Evolutionary conservation across 2,797 vertebrate genomes (phyloP).

Genomic region (Orestias chungarensis): DNA sequence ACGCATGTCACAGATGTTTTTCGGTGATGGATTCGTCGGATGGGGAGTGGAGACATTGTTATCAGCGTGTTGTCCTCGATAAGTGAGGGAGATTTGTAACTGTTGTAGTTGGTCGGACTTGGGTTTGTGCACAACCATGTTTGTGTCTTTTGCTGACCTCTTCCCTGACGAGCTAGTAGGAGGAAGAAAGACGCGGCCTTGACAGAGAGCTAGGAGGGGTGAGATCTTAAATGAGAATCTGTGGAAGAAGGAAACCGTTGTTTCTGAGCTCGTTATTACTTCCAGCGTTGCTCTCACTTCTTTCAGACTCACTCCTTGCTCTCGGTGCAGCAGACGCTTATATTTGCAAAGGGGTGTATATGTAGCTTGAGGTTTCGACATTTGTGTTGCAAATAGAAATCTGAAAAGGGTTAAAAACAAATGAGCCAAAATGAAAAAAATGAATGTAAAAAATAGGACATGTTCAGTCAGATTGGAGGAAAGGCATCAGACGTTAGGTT

Average conservation of each 20-base stretch:
- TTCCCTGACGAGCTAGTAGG: constrained; percentile 61
- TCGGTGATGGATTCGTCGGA: constrained; percentile 78
- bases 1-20: constrained; percentile 70
- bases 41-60: constrained; percentile 79
- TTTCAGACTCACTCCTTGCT: constrained; percentile 66
- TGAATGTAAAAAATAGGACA: no score
- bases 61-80: constrained; percentile 79
- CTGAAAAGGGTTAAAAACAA: background rate
- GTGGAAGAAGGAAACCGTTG: constrained; percentile 65
- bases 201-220: constrained; percentile 69
- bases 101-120: constrained; percentile 52
- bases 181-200: constrained; percentile 80
- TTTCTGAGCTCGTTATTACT: constrained; percentile 59
- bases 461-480: background rate
- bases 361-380: background rate
- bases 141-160: constrained; percentile 63
- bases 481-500: background rate
- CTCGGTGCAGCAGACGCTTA: constrained; percentile 7
- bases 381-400: background rate
- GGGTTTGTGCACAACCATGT: constrained; percentile 40
- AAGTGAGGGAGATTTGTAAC: constrained; percentile 78
- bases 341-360: background rate
- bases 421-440: no score
- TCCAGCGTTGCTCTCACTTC: constrained; percentile 46
- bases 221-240: constrained; percentile 55